Base-by-base conservation (phyloP, 2,797 vertebrate genomes). In the Fundulus diaphanus region DNA sequence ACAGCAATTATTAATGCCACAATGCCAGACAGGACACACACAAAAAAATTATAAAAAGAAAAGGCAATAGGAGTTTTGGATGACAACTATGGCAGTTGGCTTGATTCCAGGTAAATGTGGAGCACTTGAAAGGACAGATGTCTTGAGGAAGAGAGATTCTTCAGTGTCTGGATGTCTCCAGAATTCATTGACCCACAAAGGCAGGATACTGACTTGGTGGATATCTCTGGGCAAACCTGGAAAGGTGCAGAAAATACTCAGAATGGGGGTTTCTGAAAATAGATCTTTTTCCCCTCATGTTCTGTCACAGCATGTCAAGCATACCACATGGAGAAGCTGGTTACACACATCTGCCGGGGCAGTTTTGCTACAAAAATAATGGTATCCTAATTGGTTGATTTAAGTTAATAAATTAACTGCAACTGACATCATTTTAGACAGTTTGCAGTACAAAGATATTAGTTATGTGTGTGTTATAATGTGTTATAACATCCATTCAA, bases 11-110 rank as follows among this genome's bases (percentile, higher is more conserved):
- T n/a, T n/a, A n/a, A n/a, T n/a, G n/a, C n/a, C n/a, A n/a, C n/a
- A n/a, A n/a, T n/a, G n/a, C n/a, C n/a, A n/a, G n/a, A n/a, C n/a
- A n/a, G n/a, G n/a, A n/a, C n/a, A n/a, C n/a, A n/a, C n/a, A n/a
- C n/a, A n/a, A n/a, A n/a, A n/a, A n/a, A n/a, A n/a, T n/a, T n/a
- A n/a, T n/a, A n/a, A n/a, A n/a, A n/a, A 16, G 56, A 63, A 9
- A 37, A 37, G 20, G 33, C 18, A 29, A 22, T 37, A 31, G 31
- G 57, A 61, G 33, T 33, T 63, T 18, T 16, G 9, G 33, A 61
- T 61, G 57, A 63, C 59, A 63, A 37, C 59, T 37, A 33, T 63
- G 59, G 59, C 11, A 5, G 33, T 63, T 63, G 59, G 33, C 59
- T 37, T 63, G 59, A 35, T 35, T 63, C 59, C 59, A 63, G 20